phyloP scores from a whole-genome alignment of 23 tunicate species.

The Halocynthia roretzi region DNA sequence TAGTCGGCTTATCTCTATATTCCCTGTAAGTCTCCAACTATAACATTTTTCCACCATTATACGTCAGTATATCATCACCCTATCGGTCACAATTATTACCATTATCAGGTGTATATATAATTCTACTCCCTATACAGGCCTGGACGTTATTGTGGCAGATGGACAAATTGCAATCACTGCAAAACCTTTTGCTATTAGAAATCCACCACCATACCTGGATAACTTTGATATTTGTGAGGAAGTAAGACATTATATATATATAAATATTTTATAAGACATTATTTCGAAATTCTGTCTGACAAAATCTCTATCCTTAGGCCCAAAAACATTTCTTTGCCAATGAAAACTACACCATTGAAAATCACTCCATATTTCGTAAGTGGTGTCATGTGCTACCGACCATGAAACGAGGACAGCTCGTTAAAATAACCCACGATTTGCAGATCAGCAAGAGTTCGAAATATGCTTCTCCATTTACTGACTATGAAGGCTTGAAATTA shows the following conservation, averaged over 20 bases:
- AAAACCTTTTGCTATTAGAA: constrained; percentile 33
- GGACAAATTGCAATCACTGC: constrained; percentile 42
- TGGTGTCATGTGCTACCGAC: constrained; percentile 81
- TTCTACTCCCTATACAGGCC: constrained; percentile 23
- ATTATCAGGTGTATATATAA: too few relatives aligned
- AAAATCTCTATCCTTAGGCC: constrained; percentile 26
- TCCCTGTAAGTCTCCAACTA: too few relatives aligned
- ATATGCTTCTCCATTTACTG: constrained; percentile 7
- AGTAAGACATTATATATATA: constrained; percentile 23
- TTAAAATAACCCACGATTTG: constrained; percentile 35
- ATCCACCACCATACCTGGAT: constrained; percentile 52
- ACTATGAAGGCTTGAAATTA: constrained; percentile 15
- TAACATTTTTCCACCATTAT: too few relatives aligned
- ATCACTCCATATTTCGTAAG: constrained; percentile 38
- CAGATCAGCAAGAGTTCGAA: not conserved
- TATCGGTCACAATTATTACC: too few relatives aligned
- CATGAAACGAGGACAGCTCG: constrained; percentile 68
- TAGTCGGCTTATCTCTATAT: too few relatives aligned
- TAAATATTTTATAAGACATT: not conserved
- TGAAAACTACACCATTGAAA: constrained; percentile 23
- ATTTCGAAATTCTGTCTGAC: not conserved
- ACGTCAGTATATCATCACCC: too few relatives aligned
- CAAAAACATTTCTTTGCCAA: constrained; percentile 37
- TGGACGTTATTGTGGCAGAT: constrained; percentile 25
- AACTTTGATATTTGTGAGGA: constrained; percentile 54